Evolutionary conservation across 1,140 invertebrate genomes (phyloP).

Genomic region (Delia radicum): DNA sequence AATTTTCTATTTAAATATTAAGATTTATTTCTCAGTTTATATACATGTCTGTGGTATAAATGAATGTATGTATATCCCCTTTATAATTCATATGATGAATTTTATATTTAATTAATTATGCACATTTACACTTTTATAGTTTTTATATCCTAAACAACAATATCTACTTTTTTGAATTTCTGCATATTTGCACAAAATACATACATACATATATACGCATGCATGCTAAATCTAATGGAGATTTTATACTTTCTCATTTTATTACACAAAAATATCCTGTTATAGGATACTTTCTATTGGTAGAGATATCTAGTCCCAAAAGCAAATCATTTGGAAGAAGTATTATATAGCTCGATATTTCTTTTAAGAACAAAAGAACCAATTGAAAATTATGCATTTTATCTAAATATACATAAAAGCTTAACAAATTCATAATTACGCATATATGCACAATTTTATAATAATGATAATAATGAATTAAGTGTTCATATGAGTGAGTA

Average conservation of each 20-base stretch:
- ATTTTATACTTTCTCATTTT: not conserved
- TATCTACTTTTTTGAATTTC: not conserved
- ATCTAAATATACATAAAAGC: not conserved
- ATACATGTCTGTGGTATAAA: too few relatives aligned
- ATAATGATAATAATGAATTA: not conserved
- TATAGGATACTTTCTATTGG: not conserved
- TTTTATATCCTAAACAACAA: not conserved
- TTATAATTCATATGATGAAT: constrained; percentile 4
- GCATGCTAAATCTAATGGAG: not conserved
- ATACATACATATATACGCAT: not conserved
- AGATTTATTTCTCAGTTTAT: not conserved
- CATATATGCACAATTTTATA: not conserved
- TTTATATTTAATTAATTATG: constrained; percentile 24
- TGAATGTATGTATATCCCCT: too few relatives aligned
- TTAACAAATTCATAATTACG: not conserved
- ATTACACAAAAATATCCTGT: not conserved
- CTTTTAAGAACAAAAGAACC: not conserved
- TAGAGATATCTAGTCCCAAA: not conserved
- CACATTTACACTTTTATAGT: constrained; percentile 23
- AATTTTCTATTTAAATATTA: constrained; percentile 14
- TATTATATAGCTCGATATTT: not conserved
- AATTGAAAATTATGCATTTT: constrained; percentile 5
- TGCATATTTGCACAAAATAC: not conserved
- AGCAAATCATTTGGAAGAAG: not conserved
- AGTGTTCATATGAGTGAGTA: not conserved